Conservation (phyloP, 2,888 invertebrate species). For the Danaus chrysippus region DNA sequence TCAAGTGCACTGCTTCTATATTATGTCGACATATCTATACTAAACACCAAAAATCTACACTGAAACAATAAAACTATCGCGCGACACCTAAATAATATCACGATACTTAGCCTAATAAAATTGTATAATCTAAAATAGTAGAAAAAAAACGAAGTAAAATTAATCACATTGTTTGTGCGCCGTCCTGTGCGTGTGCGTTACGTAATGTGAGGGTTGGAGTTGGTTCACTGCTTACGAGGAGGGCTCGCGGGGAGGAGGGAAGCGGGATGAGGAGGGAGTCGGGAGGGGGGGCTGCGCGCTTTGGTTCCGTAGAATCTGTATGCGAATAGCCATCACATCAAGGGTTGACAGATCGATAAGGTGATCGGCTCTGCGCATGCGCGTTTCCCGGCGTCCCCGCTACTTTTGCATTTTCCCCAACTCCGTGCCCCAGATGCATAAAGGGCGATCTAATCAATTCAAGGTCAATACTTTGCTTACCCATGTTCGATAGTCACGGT, state of each 20-base stretch:
- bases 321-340: conserved; percentile 22
- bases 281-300: conserved; percentile 31
- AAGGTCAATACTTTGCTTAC: conserved; percentile 28
- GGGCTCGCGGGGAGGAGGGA: neutral
- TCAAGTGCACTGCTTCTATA: conserved; percentile 12
- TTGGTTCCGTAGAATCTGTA: conserved; percentile 16
- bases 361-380: conserved; percentile 32
- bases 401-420: conserved; percentile 34
- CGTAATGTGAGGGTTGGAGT: conserved; percentile 71
- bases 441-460: conserved; percentile 41
- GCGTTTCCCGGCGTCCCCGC: conserved; percentile 31
- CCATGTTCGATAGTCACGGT: neutral
- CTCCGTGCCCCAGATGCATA: conserved; percentile 53
- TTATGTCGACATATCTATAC: conserved; percentile 46
- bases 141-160: conserved; percentile 69
- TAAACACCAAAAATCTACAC: conserved; percentile 52
- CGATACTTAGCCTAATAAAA: conserved; percentile 66
- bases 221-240: conserved; percentile 48
- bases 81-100: conserved; percentile 69
- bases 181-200: conserved; percentile 77
- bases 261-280: neutral
- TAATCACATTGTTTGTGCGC: conserved; percentile 79
- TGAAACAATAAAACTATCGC: conserved; percentile 51
- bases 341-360: conserved; percentile 38
- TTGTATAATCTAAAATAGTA: conserved; percentile 75